Conservation (phyloP, 2,113 vertebrate genomes). For the Prionailurus bengalensis region DNA sequence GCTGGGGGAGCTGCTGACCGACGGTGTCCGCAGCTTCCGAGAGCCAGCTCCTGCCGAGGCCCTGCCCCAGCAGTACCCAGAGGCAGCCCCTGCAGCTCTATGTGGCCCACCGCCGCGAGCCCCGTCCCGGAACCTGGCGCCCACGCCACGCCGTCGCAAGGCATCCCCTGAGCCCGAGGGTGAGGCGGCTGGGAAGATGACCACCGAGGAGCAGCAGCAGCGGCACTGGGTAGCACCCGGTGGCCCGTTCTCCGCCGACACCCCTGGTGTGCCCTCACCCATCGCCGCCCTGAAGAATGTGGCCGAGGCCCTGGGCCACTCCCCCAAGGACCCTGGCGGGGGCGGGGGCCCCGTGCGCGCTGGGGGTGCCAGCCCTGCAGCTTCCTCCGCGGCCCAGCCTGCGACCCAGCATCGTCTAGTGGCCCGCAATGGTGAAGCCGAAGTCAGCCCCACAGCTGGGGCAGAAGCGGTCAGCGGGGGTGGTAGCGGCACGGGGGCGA, state of each 20-base stretch:
- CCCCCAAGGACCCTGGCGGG: constrained; percentile 89
- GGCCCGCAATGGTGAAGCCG: constrained; percentile 89
- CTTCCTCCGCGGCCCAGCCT: constrained; percentile 87
- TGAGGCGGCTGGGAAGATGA: constrained; percentile 85
- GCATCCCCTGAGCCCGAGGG: constrained; percentile 92
- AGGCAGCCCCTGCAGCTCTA: constrained; percentile 84
- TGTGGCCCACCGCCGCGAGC: constrained; percentile 82
- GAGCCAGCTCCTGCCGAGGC: constrained; percentile 90
- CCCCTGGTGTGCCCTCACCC: constrained; percentile 88
- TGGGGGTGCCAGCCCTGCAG: constrained; percentile 90
- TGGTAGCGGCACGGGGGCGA: constrained; percentile 76
- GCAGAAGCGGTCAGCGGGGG: constrained; percentile 67
- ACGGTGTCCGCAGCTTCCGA: constrained; percentile 92
- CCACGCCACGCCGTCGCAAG: constrained; percentile 89
- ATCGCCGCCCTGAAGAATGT: constrained; percentile 92
- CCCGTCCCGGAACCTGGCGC: constrained; percentile 82
- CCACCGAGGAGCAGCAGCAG: constrained; percentile 86
- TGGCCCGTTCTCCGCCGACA: constrained; percentile 78
- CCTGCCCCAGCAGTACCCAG: constrained; percentile 91
- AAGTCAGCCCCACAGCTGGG: constrained; percentile 81
- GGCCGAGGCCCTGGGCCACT: constrained; percentile 91
- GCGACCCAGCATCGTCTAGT: constrained; percentile 88
- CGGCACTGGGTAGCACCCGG: constrained; percentile 81
- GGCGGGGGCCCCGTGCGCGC: constrained; percentile 85
- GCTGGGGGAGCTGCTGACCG: constrained; percentile 92